Conservation (phyloP, 2,113 vertebrate species). For the Bubo scandiacus region DNA sequence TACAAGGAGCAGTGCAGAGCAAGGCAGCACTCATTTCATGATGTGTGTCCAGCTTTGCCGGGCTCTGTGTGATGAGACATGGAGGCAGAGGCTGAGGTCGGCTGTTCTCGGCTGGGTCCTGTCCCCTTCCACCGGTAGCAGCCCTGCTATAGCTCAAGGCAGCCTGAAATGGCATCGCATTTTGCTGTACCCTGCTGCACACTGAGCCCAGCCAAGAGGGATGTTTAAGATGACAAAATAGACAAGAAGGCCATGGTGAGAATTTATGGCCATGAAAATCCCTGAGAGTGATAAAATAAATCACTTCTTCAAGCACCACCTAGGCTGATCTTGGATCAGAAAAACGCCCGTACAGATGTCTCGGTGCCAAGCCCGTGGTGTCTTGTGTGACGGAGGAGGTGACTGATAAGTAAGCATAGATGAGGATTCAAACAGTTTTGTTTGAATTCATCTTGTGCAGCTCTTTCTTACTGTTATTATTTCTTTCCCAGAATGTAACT, state of each 20-base stretch:
- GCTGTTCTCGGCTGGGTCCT: neutral
- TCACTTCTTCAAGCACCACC: neutral
- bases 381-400: neutral
- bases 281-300: neutral
- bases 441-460: neutral
- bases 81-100: neutral
- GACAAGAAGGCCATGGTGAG: neutral
- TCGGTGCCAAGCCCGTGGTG: accelerated
- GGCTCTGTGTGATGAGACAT: too few relatives aligned
- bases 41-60: accelerated
- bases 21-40: neutral
- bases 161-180: neutral
- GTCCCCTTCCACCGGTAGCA: neutral
- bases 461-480: neutral
- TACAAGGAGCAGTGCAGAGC: neutral
- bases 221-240: neutral
- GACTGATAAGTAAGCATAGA: neutral
- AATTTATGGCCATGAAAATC: neutral
- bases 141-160: neutral
- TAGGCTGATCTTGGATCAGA: neutral
- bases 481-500: neutral
- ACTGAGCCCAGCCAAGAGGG: neutral
- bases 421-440: neutral
- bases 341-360: accelerated
- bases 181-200: neutral